A percentile compares a stretch with the other conserved stretches of the same genome.
Evolutionary conservation across 2,888 invertebrate species (phyloP).

Genomic region (Synergus gifuensis): DNA sequence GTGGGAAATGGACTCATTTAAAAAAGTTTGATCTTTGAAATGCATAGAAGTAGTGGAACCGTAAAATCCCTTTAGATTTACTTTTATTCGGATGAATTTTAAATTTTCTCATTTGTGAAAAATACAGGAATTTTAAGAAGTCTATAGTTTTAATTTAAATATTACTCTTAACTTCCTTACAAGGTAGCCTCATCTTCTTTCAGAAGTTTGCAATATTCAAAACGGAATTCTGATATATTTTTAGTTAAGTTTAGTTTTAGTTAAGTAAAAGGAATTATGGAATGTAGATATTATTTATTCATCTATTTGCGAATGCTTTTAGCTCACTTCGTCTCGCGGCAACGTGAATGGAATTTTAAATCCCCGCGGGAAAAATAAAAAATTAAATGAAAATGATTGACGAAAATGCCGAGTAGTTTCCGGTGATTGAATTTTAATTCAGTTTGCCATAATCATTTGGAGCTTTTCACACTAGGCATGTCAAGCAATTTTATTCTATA

Average conservation of each 20-base stretch:
- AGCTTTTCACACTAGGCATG: neutral
- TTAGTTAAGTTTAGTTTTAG: neutral
- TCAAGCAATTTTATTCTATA: neutral
- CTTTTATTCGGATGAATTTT: neutral
- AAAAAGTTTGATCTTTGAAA: slow-evolving; percentile 7
- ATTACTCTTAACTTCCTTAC: neutral
- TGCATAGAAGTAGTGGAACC: neutral
- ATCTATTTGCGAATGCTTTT: slow-evolving; percentile 46
- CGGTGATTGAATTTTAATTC: slow-evolving; percentile 12
- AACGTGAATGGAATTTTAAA: slow-evolving; percentile 49
- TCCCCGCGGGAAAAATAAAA: neutral
- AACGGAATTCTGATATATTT: neutral
- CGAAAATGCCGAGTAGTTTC: neutral
- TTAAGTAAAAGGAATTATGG: neutral
- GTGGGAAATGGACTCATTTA: neutral
- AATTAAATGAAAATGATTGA: slow-evolving; percentile 4
- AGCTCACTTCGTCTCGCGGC: slow-evolving; percentile 44
- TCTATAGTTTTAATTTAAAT: neutral
- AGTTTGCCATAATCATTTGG: neutral
- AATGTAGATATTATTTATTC: slow-evolving; percentile 53
- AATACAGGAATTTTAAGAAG: neutral
- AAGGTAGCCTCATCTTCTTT: neutral
- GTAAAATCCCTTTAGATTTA: neutral
- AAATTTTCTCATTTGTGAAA: neutral
- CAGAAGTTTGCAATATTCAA: neutral